Base-by-base conservation (phyloP, 1,140 invertebrate genomes). In the Conus ventricosus region DNA sequence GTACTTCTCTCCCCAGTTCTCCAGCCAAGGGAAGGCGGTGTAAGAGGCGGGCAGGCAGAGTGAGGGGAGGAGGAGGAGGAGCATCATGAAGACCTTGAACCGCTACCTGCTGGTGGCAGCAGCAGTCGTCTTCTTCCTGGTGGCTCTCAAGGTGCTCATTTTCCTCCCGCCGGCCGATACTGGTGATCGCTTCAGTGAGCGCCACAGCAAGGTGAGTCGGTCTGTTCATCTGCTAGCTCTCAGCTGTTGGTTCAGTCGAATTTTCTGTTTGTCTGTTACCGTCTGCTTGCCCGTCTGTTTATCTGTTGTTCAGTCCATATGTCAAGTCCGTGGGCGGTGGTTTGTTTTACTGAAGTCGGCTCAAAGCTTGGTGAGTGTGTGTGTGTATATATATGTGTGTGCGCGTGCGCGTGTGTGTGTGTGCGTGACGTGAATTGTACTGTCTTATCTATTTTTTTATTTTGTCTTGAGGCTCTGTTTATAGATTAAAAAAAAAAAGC, bases 41-140 rank as follows among this genome's bases (percentile, higher is more conserved):
- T 39, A 25, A 78, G 76, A 39, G 27, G 39, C 8, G 8, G 76
- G 11, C 8, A 11, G 76, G 39, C 25, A 39, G 76, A 78, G 76
- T 39, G 76, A 78, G 25, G 7, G 27, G 39, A 17, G 8, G 25
- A 78, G 76, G n/a, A 13, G 10, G 7, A 25, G 25, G 39, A 39
- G 76, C 20, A 78, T 8, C 76, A 71, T 84, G 75, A 84, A 80
- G 75, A 84, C 71, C 5, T 25, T 76, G 54, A 57, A 39, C 5
- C 27, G 67, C 4, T 76, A 81, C 81, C 23, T 55, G 78, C 17
- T 84, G 78, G 83, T 60, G 15, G 83, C 55, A n/a, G 83, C 82
- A 4, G 82, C n/a, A 15, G 53, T 88, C 6, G 67, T 88, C 55
- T 10, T 51, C 20, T 67, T 88, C 60, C 82, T 88, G 87, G 51